A percentile compares a stretch with the other conserved stretches of the same genome.
phyloP scores from a whole-genome alignment of 2,888 invertebrate genomes.

The Dioctria rufipes region DNA sequence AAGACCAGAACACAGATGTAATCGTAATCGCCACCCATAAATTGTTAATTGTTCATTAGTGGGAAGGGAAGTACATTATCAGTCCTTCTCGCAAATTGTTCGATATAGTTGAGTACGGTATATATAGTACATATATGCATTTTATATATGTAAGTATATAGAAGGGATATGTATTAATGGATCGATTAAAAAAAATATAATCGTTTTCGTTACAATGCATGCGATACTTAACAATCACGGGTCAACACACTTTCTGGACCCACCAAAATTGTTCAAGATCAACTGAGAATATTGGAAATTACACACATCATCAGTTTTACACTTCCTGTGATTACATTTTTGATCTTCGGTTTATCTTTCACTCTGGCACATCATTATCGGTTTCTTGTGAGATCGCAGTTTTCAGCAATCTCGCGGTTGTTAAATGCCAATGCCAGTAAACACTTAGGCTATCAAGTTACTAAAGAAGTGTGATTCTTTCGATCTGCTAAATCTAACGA shows the following conservation, averaged over 20 bases:
- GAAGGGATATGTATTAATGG: background rate
- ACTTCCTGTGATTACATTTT: slow-evolving; percentile 42
- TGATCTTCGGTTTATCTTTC: slow-evolving; percentile 32
- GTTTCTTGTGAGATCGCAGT: slow-evolving; percentile 17
- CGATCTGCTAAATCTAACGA: slow-evolving; percentile 2
- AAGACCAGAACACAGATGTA: background rate
- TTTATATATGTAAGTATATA: too few relatives aligned
- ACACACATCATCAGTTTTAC: slow-evolving; percentile 36
- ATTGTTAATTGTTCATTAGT: background rate
- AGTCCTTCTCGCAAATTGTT: background rate
- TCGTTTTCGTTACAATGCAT: slow-evolving; percentile 19
- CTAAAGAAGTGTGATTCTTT: slow-evolving; percentile 43
- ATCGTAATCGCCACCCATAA: slow-evolving; percentile 14
- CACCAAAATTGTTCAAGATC: slow-evolving; percentile 2
- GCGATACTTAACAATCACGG: slow-evolving; percentile 19
- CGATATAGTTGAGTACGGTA: background rate
- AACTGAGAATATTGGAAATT: slow-evolving; percentile 36
- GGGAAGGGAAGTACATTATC: background rate
- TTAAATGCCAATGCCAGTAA: slow-evolving; percentile 44
- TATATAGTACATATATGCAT: too few relatives aligned
- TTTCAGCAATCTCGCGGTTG: slow-evolving; percentile 26
- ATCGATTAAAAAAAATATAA: background rate
- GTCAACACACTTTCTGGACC: slow-evolving; percentile 26
- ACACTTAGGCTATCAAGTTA: background rate
- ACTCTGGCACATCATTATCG: slow-evolving; percentile 38